Conservation (phyloP, 1,140 invertebrate genomes). For the Cotesia vestalis region DNA sequence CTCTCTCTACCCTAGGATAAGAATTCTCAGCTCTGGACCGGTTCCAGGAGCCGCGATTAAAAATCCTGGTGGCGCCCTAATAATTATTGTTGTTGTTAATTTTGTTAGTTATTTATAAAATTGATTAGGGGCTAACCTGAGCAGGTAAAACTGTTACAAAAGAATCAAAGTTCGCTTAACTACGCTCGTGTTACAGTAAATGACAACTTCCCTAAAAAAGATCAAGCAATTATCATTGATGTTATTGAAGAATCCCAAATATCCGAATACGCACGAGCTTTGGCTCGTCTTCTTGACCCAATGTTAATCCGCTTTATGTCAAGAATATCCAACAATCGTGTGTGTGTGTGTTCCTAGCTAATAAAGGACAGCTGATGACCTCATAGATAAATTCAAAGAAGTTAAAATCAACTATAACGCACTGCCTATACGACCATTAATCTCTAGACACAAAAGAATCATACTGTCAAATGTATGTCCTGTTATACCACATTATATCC, state of each 20-base stretch:
- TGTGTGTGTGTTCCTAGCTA: conserved; percentile 2
- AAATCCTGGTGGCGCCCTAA: no score
- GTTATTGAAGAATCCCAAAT: neutral
- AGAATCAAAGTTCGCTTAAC: no score
- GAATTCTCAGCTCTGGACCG: no score
- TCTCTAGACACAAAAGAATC: conserved; percentile 12
- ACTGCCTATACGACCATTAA: conserved; percentile 3
- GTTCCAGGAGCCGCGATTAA: no score
- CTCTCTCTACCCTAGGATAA: no score
- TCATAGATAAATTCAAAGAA: neutral
- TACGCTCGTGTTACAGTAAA: no score
- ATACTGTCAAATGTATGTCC: conserved; percentile 16
- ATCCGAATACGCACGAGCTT: neutral
- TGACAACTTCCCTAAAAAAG: conserved; percentile 19
- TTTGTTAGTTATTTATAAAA: no score
- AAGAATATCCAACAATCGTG: conserved; percentile 8
- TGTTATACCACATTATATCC: neutral
- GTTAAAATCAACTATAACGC: neutral
- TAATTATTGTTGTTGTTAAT: no score
- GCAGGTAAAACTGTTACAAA: no score
- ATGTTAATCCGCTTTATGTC: conserved; percentile 6
- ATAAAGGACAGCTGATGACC: neutral
- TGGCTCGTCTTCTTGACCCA: neutral
- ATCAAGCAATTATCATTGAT: conserved; percentile 18
- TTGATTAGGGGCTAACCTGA: no score